phyloP scores from a whole-genome alignment of 2,113 vertebrate species.

The Eleginops maclovinus region DNA sequence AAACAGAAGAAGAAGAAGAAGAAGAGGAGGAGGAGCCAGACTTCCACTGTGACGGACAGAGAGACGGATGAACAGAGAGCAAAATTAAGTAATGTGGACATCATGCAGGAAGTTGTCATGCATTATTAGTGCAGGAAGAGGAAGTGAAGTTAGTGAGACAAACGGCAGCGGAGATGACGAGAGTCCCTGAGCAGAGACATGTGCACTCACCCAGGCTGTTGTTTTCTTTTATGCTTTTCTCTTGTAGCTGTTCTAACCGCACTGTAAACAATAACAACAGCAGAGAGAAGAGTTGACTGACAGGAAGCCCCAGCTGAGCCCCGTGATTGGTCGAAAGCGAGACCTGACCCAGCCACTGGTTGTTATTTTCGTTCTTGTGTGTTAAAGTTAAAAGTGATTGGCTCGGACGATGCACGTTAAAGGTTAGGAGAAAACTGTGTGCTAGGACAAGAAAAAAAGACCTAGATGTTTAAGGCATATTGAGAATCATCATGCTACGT shows the following conservation, averaged over 20 bases:
- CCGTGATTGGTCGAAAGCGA: neutral
- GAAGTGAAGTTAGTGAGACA: constrained; percentile 32
- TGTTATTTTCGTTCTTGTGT: neutral
- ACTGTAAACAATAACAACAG: constrained; percentile 89
- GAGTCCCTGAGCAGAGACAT: constrained; percentile 20
- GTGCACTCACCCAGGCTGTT: constrained; percentile 95
- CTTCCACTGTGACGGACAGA: constrained; percentile 32
- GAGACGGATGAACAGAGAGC: constrained; percentile 33
- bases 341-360: neutral
- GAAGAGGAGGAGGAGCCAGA: too few relatives aligned
- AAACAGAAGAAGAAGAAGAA: constrained; percentile 31
- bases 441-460: too few relatives aligned
- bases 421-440: neutral
- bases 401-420: constrained; percentile 21
- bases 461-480: too few relatives aligned
- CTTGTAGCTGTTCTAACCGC: constrained; percentile 97
- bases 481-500: too few relatives aligned
- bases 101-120: constrained; percentile 71
- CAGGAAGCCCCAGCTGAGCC: constrained; percentile 9
- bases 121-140: constrained; percentile 54
- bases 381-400: constrained; percentile 17
- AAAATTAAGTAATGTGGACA: constrained; percentile 12
- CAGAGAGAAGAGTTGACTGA: constrained; percentile 49
- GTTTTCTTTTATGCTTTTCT: constrained; percentile 98
- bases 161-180: constrained; percentile 8